Evolutionary conservation across 2,888 invertebrate species (phyloP), one percentile per base, ranked within the genome.

Genomic region (Eupithecia pulchellata): DNA sequence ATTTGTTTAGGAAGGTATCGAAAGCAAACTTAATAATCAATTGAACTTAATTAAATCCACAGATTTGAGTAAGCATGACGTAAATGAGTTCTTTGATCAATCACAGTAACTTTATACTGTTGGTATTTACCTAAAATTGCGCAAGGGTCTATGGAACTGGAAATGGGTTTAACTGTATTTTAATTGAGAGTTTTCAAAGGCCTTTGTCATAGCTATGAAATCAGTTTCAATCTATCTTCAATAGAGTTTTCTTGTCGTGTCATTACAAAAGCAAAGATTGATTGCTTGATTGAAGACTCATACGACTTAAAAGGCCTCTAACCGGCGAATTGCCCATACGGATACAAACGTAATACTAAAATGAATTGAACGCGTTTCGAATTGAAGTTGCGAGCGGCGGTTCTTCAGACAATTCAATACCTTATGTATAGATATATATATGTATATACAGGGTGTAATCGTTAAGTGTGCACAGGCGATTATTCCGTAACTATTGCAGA

Each of bases 41-140:
- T 72, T 25, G 63, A n/a, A 39, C 52, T 64, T 39, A 29, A 68
- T 63, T 60, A 42, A 68, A 58, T 63, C 34, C 14, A 27, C 30
- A 47, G 60, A 67, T 64, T 67, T 71, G 36, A 55, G 39, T 67
- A 66, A 72, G 63, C 52, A 36, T 63, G 57, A n/a, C 9, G 60
- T 36, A 42, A 64, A 66, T 60, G 69, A 66, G 60, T 63, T 30
- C 71, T 75, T 75, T 73, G 73, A 75, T 73, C 70, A 69, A 66
- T 69, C 64, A 68, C 52, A 29, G 64, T 57, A 66, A 57, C 11
- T 57, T 29, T 27, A 17, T 29, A 20, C 25, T 25, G 25, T 20
- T 20, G 52, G 25, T 52, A 52, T 52, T 52, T 13, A 52, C 52
- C 25, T 52, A 52, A 20, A 11, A 11, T 52, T 25, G 25, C 29